Conservation (phyloP, 2,797 vertebrate species). For the Cottoperca gobio region DNA sequence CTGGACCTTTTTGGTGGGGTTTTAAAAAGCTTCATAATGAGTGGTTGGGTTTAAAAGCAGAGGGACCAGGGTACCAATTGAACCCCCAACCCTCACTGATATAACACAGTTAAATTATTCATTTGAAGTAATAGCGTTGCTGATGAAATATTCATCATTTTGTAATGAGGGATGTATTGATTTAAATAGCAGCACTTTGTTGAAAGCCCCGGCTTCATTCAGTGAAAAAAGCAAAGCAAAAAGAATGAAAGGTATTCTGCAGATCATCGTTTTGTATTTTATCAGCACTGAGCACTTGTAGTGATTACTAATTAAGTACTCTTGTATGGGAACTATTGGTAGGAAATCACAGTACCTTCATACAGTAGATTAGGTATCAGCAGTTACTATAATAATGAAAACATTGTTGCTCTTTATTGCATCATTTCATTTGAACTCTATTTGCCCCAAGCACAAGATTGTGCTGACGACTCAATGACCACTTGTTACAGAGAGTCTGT, state of each 20-base stretch:
- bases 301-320: conserved; percentile 73
- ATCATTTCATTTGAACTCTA: conserved; percentile 67
- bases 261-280: conserved; percentile 68
- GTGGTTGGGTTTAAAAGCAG: conserved; percentile 76
- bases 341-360: conserved; percentile 51
- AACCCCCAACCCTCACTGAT: conserved; percentile 78
- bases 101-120: conserved; percentile 85
- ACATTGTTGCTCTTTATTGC: conserved; percentile 72
- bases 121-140: conserved; percentile 83
- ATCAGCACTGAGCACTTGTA: conserved; percentile 64
- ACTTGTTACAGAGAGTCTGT: conserved; percentile 41
- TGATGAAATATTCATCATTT: conserved; percentile 84
- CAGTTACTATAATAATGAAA: conserved; percentile 65
- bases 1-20: conserved; percentile 61
- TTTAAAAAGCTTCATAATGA: conserved; percentile 75
- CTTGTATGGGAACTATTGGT: conserved; percentile 55
- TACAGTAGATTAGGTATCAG: conserved; percentile 62
- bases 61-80: conserved; percentile 69
- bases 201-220: conserved; percentile 58
- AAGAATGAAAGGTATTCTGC: conserved; percentile 66
- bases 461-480: conserved; percentile 57
- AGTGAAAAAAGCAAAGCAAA: conserved; percentile 5
- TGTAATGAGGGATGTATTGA: conserved; percentile 85
- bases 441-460: conserved; percentile 56
- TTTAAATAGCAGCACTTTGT: conserved; percentile 83